Evolutionary conservation across 2,113 vertebrate species (phyloP).

Genomic region (Vimba vimba): DNA sequence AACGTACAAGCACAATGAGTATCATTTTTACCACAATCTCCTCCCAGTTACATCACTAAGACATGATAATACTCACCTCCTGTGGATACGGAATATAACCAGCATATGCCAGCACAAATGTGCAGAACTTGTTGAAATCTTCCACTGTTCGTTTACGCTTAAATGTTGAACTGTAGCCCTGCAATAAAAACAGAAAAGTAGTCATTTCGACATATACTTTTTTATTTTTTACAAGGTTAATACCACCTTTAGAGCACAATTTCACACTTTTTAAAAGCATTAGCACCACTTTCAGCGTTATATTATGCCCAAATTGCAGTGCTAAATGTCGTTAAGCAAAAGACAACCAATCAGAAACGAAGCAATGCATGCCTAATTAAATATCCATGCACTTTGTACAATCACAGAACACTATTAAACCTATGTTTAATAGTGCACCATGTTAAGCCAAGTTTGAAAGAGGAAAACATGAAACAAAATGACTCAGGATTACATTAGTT

Average conservation of each 20-base stretch:
- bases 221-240: not conserved
- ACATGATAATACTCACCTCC: slow-evolving; percentile 80
- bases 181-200: slow-evolving; percentile 13
- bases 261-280: not conserved
- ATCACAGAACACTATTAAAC: not conserved
- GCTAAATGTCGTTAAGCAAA: not conserved
- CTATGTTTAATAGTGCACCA: not conserved
- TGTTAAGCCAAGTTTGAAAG: not conserved
- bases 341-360: not conserved
- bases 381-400: not conserved
- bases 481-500: not conserved
- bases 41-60: not conserved
- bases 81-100: slow-evolving; percentile 97
- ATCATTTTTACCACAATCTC: slow-evolving; percentile 9
- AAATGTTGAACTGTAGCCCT: slow-evolving; percentile 86
- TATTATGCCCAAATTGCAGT: not conserved
- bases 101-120: slow-evolving; percentile 95
- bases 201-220: too few relatives aligned
- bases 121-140: slow-evolving; percentile 99
- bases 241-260: not conserved
- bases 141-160: slow-evolving; percentile 90
- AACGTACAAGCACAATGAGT: not conserved
- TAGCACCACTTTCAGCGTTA: not conserved
- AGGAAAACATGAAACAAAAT: not conserved
- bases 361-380: not conserved